phyloP scores from a whole-genome alignment of 2,113 vertebrate species.

The Catharus fuscescens region DNA sequence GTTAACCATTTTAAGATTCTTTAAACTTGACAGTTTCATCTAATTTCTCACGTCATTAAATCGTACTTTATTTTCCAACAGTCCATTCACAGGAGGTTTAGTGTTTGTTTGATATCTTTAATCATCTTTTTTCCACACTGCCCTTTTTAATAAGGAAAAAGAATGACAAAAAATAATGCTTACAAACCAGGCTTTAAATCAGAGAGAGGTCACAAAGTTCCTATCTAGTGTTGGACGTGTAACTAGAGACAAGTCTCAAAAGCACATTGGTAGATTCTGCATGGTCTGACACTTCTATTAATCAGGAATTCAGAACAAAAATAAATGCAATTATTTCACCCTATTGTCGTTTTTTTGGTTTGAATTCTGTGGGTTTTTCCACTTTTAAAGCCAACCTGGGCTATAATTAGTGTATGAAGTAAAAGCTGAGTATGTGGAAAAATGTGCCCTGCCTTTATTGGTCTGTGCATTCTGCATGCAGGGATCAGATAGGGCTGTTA shows the following conservation, averaged over 20 bases:
- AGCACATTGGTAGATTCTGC: not conserved
- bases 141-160: slow-evolving; percentile 53
- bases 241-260: slow-evolving; percentile 6
- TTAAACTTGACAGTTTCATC: slow-evolving; percentile 76
- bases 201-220: slow-evolving; percentile 26
- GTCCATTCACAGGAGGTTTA: slow-evolving; percentile 66
- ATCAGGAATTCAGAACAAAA: slow-evolving; percentile 3
- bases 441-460: not conserved
- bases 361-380: not conserved
- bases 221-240: not conserved
- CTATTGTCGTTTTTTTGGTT: not conserved
- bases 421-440: not conserved
- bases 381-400: not conserved
- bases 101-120: slow-evolving; percentile 69
- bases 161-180: slow-evolving; percentile 25
- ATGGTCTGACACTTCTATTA: not conserved
- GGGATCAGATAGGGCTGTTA: not conserved
- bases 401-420: not conserved
- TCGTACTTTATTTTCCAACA: slow-evolving; percentile 63
- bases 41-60: slow-evolving; percentile 79
- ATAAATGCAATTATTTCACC: not conserved
- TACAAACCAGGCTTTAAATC: slow-evolving; percentile 33
- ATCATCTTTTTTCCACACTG: slow-evolving; percentile 57
- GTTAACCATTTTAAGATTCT: slow-evolving; percentile 74
- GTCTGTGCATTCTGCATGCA: accelerated